Percentiles rank a stretch among this genome's conserved stretches.
Evolutionary conservation across 2,113 vertebrate species (phyloP).

Genomic region (Hemiprocne comata): DNA sequence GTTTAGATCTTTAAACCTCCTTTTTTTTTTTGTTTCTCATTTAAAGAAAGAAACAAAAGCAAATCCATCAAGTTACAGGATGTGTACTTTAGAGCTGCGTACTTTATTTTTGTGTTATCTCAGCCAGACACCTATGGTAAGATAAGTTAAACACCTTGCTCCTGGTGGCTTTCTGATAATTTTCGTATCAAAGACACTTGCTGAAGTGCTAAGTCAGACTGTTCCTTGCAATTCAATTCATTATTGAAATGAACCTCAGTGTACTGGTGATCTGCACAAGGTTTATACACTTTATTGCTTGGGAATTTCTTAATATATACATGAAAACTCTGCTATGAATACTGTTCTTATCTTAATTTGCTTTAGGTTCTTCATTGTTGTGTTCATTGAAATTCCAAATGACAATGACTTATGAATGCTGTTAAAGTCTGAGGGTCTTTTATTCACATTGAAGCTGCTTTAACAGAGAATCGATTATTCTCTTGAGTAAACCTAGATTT

Average conservation of each 20-base stretch:
- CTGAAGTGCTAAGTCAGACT: background rate
- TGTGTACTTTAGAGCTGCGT: background rate
- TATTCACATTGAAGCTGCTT: background rate
- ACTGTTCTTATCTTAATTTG: background rate
- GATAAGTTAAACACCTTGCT: background rate
- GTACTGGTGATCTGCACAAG: background rate
- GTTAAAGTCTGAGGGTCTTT: background rate
- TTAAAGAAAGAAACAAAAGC: background rate
- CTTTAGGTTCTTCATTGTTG: background rate
- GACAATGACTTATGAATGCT: background rate
- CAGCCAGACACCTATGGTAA: background rate
- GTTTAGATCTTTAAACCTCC: background rate
- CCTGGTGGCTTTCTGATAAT: background rate
- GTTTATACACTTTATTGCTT: background rate
- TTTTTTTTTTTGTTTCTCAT: background rate
- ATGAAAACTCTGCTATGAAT: background rate
- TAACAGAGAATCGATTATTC: constrained; percentile 6
- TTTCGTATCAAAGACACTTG: background rate
- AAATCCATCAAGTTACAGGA: background rate
- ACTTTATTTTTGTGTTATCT: background rate
- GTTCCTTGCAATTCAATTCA: background rate
- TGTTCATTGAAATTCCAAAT: background rate
- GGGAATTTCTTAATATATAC: background rate
- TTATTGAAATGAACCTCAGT: background rate
- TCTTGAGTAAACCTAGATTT: constrained; percentile 1